A percentile compares a stretch with the other conserved stretches of the same genome.
Evolutionary conservation across 2,797 vertebrate species (phyloP).

Genomic region (Tarsius wallacei): DNA sequence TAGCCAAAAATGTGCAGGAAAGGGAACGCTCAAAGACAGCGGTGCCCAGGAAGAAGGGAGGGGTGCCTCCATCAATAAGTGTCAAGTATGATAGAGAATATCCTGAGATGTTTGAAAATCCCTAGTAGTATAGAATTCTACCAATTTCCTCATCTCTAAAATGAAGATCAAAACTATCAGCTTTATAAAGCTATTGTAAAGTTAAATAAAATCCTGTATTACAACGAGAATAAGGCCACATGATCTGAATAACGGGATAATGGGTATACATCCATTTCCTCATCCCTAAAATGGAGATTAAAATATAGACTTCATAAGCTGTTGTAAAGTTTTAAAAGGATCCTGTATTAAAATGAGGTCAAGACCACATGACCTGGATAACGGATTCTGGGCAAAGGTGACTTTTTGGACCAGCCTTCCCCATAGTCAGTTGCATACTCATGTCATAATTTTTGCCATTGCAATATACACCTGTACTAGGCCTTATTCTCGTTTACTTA

Average conservation of each 20-base stretch:
- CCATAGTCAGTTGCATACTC: not conserved
- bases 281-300: not conserved
- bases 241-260: not conserved
- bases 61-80: not conserved
- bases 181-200: not conserved
- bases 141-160: not conserved
- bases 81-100: not conserved
- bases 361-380: not conserved
- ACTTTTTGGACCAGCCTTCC: not conserved
- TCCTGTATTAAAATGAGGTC: constrained; percentile 53
- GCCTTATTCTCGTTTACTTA: too few relatives aligned
- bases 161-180: not conserved
- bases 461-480: not conserved
- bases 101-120: not conserved
- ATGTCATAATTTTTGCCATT: constrained; percentile 15
- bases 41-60: not conserved
- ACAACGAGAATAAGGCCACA: constrained; percentile 24
- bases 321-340: not conserved
- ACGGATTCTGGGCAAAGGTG: not conserved
- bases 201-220: constrained; percentile 17
- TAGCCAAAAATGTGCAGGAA: not conserved
- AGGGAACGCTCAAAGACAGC: not conserved
- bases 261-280: not conserved
- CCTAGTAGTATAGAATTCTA: not conserved
- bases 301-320: not conserved